These are phyloP conservation scores for Sericinus montela DNA, from an alignment of 2,888 invertebrate species.

Conservation along the genomic window DNA sequence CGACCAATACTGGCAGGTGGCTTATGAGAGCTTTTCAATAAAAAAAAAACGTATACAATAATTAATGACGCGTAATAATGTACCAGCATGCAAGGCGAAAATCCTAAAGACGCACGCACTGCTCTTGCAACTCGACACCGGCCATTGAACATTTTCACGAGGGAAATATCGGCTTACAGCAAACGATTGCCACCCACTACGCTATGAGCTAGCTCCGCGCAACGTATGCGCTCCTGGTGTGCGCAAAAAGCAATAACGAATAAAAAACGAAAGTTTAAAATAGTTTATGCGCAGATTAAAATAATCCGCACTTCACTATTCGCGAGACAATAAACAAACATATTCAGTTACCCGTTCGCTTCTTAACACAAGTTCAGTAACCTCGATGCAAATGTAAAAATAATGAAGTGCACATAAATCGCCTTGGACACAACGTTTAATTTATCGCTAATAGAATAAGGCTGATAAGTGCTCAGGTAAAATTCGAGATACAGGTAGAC, in stretches of 20 bases:
- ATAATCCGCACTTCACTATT: conserved; percentile 25
- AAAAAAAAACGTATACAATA: conserved; percentile 64
- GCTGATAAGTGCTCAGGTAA: conserved; percentile 61
- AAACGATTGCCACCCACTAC: conserved; percentile 67
- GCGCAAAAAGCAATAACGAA: conserved; percentile 12
- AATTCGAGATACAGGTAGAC: conserved; percentile 52
- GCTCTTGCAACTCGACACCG: conserved; percentile 64
- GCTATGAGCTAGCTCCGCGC: conserved; percentile 35
- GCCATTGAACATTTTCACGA: conserved; percentile 72
- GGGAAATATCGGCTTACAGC: conserved; percentile 73
- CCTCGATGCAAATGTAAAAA: conserved; percentile 50
- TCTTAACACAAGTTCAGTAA: conserved; percentile 31
- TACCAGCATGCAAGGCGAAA: conserved; percentile 74
- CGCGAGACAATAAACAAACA: conserved; percentile 30
- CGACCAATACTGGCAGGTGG: conserved; percentile 59
- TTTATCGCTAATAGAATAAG: conserved; percentile 60
- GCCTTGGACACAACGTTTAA: conserved; percentile 52
- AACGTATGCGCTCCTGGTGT: conserved; percentile 41
- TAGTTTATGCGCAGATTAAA: conserved; percentile 16
- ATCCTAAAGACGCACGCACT: conserved; percentile 69
- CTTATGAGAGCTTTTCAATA: conserved; percentile 53
- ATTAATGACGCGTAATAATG: conserved; percentile 78
- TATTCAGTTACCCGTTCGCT: conserved; percentile 31
- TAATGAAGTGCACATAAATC: conserved; percentile 51
- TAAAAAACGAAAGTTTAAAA: conserved; percentile 21